Evolutionary conservation across 1,140 invertebrate genomes (phyloP).

Genomic region (Scaptomyza montana): DNA sequence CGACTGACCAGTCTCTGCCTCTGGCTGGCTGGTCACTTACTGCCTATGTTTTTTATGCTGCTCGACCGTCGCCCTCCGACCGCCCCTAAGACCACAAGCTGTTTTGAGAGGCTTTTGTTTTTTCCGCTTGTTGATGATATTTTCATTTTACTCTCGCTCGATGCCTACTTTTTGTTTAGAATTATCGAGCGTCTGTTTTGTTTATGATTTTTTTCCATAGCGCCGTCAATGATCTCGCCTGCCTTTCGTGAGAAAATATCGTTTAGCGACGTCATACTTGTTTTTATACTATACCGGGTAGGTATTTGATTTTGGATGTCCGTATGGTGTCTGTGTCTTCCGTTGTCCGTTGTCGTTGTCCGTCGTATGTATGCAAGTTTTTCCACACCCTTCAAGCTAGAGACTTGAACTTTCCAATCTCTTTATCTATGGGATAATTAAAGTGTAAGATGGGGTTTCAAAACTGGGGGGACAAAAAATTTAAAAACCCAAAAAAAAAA

Average conservation of each 20-base stretch:
- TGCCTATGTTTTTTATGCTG: slow-evolving; percentile 22
- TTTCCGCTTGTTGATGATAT: slow-evolving; percentile 29
- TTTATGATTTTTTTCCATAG: slow-evolving; percentile 24
- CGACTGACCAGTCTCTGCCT: slow-evolving; percentile 30
- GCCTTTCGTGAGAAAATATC: slow-evolving; percentile 53
- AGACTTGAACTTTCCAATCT: too few relatives aligned
- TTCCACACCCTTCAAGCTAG: too few relatives aligned
- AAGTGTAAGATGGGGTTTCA: too few relatives aligned
- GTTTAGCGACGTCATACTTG: slow-evolving; percentile 17
- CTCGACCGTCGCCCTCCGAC: background rate
- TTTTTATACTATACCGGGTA: too few relatives aligned
- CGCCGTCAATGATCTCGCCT: slow-evolving; percentile 20
- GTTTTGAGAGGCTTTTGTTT: slow-evolving; percentile 18
- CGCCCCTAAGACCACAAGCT: background rate
- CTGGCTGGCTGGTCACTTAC: slow-evolving; percentile 22
- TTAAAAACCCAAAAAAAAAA: too few relatives aligned
- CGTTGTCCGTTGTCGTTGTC: too few relatives aligned
- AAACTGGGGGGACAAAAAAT: too few relatives aligned
- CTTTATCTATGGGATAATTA: too few relatives aligned
- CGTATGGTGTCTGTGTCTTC: too few relatives aligned
- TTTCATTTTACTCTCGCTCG: slow-evolving; percentile 29
- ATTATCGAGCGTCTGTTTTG: slow-evolving; percentile 26
- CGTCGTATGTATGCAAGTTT: too few relatives aligned
- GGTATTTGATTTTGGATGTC: too few relatives aligned
- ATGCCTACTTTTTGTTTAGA: slow-evolving; percentile 33